Evolutionary conservation across 2,113 vertebrate species (phyloP).

Genomic region (Trichomycterus rosablanca): DNA sequence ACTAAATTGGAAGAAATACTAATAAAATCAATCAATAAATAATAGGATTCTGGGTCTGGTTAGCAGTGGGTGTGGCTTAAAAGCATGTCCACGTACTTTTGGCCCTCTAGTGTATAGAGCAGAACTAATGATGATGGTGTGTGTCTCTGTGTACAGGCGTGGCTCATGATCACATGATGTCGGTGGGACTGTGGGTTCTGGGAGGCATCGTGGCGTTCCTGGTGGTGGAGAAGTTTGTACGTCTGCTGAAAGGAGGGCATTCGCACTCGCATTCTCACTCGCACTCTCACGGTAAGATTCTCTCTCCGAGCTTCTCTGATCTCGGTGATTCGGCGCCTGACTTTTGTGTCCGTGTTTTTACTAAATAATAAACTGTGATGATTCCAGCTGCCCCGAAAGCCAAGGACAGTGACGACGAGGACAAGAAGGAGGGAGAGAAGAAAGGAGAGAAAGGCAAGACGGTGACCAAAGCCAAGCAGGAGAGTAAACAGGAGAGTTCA

Average conservation of each 20-base stretch:
- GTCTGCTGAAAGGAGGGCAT: constrained; percentile 78
- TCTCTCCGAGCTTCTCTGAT: too few relatives aligned
- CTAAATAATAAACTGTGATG: neutral
- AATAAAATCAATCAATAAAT: too few relatives aligned
- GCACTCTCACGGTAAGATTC: constrained; percentile 55
- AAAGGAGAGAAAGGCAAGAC: constrained; percentile 48
- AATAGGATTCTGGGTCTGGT: too few relatives aligned
- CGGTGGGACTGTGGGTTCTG: constrained; percentile 85
- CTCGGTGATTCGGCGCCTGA: too few relatives aligned
- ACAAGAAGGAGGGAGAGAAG: constrained; percentile 55
- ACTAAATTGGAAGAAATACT: too few relatives aligned
- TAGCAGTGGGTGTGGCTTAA: too few relatives aligned
- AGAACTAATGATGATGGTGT: too few relatives aligned
- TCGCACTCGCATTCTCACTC: constrained; percentile 62
- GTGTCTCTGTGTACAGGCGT: constrained; percentile 52
- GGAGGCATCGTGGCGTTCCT: constrained; percentile 86
- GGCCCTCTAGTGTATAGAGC: too few relatives aligned
- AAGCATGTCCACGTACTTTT: too few relatives aligned
- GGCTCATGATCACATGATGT: constrained; percentile 78
- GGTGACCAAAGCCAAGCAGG: constrained; percentile 46
- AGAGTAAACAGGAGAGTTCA: constrained; percentile 52
- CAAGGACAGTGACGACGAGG: constrained; percentile 63
- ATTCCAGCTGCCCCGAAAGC: constrained; percentile 55
- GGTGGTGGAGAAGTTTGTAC: constrained; percentile 85
- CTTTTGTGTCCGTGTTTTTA: too few relatives aligned